These are phyloP conservation scores for Panagrolaimus sp. DNA, from an alignment of 1,140 invertebrate species.

Conservation along the genomic window DNA sequence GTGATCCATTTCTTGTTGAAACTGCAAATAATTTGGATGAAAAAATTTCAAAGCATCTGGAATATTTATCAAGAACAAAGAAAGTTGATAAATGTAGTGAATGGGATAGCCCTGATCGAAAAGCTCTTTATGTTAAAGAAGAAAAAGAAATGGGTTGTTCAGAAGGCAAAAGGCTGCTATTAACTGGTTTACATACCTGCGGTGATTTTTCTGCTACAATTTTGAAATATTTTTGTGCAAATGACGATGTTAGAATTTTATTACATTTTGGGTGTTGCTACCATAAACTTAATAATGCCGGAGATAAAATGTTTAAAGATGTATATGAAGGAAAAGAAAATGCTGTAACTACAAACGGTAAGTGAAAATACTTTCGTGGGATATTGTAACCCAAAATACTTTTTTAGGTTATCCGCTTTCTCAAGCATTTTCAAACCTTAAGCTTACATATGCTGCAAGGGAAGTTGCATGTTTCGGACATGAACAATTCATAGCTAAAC, in stretches of 20 bases:
- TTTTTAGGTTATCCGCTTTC: slow-evolving; percentile 38
- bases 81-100: not conserved
- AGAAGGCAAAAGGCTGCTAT: slow-evolving; percentile 5
- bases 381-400: too few relatives aligned
- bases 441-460: slow-evolving; percentile 36
- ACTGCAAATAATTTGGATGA: slow-evolving; percentile 23
- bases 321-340: slow-evolving; percentile 6
- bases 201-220: slow-evolving; percentile 45
- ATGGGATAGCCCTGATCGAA: slow-evolving; percentile 16
- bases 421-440: slow-evolving; percentile 15
- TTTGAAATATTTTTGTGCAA: slow-evolving; percentile 32
- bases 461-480: slow-evolving; percentile 42
- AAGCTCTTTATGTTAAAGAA: slow-evolving; percentile 18
- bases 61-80: not conserved
- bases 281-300: slow-evolving; percentile 47
- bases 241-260: slow-evolving; percentile 18
- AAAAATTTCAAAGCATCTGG: slow-evolving; percentile 4
- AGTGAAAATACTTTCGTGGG: too few relatives aligned
- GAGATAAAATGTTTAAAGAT: slow-evolving; percentile 34
- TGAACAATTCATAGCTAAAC: slow-evolving; percentile 28
- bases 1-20: slow-evolving; percentile 23
- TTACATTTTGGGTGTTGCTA: slow-evolving; percentile 49
- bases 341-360: too few relatives aligned
- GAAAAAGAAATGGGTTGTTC: slow-evolving; percentile 16
- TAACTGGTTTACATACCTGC: slow-evolving; percentile 47